phyloP scores from a whole-genome alignment of 2,113 vertebrate genomes.

The Gorsachius goisagi region DNA sequence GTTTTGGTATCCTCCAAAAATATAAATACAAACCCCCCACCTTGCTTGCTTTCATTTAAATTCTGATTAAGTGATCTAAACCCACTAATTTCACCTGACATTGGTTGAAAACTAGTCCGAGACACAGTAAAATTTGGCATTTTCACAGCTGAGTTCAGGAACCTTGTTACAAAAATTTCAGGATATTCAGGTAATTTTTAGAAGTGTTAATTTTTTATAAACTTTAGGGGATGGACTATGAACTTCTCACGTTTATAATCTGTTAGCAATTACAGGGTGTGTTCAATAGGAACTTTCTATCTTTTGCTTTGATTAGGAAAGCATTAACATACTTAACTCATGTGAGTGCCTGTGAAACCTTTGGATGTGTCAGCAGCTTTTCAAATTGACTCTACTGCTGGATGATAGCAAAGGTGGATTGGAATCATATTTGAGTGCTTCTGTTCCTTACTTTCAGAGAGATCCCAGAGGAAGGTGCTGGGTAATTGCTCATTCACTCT shows the following conservation, averaged over 20 bases:
- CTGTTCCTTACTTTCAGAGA: conserved; percentile 17
- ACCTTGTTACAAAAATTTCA: not conserved
- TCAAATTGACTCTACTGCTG: not conserved
- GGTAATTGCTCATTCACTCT: conserved; percentile 48
- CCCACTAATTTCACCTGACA: not conserved
- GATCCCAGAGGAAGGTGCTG: conserved; percentile 46
- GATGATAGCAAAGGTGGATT: conserved; percentile 18
- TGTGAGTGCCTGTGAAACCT: not conserved
- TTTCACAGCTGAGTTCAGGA: not conserved
- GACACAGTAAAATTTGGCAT: not conserved
- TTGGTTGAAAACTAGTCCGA: not conserved
- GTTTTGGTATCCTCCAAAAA: not conserved
- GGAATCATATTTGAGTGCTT: conserved; percentile 37
- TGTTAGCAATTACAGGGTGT: not conserved
- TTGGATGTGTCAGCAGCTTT: conserved; percentile 16
- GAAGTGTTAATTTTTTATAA: not conserved
- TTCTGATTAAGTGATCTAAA: not conserved
- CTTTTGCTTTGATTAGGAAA: conserved; percentile 5
- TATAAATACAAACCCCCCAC: not conserved
- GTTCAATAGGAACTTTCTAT: not conserved
- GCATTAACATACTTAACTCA: conserved; percentile 23
- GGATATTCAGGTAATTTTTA: not conserved
- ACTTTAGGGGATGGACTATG: not conserved
- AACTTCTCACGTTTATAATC: not conserved
- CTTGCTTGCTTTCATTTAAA: not conserved